These are phyloP conservation scores for Pollenia amentaria DNA, from an alignment of 2,888 invertebrate species.

Conservation along the genomic window DNA sequence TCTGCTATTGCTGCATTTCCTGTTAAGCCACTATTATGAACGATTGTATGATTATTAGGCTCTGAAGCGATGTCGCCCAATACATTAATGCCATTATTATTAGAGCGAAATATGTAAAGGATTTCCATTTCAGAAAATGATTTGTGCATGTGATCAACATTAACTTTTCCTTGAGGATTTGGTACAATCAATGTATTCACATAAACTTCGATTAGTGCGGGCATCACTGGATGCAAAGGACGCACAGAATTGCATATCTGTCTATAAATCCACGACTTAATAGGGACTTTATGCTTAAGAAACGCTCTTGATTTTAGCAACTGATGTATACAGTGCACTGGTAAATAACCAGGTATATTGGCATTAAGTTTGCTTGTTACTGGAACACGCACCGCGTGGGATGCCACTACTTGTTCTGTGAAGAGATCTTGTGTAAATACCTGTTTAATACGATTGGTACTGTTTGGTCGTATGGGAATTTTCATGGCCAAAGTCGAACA, in stretches of 20 bases:
- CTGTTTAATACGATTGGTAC: conserved; percentile 94
- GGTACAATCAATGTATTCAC: conserved; percentile 94
- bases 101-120: conserved; percentile 90
- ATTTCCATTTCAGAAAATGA: conserved; percentile 96
- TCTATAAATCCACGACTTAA: conserved; percentile 97
- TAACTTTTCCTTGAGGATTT: conserved; percentile 83
- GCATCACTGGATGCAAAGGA: conserved; percentile 97
- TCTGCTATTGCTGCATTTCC: conserved; percentile 74
- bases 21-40: conserved; percentile 78
- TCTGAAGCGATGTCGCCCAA: conserved; percentile 36
- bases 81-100: conserved; percentile 78
- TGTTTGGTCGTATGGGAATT: conserved; percentile 93
- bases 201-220: conserved; percentile 96
- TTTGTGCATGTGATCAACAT: conserved; percentile 93
- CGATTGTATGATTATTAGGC: conserved; percentile 79
- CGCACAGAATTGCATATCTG: conserved; percentile 95
- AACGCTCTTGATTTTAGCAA: conserved; percentile 96
- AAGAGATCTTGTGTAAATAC: conserved; percentile 98
- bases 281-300: conserved; percentile 97
- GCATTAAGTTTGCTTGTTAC: conserved; percentile 95
- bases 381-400: conserved; percentile 97
- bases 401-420: conserved; percentile 97
- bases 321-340: conserved; percentile 98
- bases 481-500: conserved; percentile 98
- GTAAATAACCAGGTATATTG: conserved; percentile 95